Percentiles rank a stretch among this genome's conserved stretches.
Conservation (phyloP, 1,140 invertebrate genomes). For the Epicauta chinensis region DNA sequence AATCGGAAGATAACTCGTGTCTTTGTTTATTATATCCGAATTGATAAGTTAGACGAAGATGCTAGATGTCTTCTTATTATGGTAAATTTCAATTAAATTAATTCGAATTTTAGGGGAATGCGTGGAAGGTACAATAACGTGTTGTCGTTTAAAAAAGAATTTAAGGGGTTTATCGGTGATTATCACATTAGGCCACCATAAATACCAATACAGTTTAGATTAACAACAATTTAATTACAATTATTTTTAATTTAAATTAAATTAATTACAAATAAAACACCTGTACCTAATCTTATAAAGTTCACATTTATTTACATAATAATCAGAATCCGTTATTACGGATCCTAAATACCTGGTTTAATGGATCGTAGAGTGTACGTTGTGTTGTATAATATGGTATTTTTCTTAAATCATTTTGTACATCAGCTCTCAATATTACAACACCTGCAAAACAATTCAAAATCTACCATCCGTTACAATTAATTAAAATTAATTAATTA, state of each 20-base stretch:
- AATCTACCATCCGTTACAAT: slow-evolving; percentile 6
- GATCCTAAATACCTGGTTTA: slow-evolving; percentile 53
- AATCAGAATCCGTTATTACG: slow-evolving; percentile 37
- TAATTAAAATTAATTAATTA: slow-evolving; percentile 36
- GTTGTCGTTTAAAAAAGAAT: slow-evolving; percentile 36
- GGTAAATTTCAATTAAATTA: background rate
- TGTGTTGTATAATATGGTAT: slow-evolving; percentile 46
- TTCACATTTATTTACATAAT: background rate
- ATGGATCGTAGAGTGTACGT: slow-evolving; percentile 55
- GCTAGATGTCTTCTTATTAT: no score
- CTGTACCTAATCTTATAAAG: slow-evolving; percentile 14
- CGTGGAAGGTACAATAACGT: slow-evolving; percentile 32
- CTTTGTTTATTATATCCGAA: no score
- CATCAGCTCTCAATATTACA: slow-evolving; percentile 74
- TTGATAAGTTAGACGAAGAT: no score
- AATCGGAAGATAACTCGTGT: no score
- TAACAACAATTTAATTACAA: slow-evolving; percentile 19
- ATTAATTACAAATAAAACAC: slow-evolving; percentile 30
- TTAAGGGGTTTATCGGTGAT: slow-evolving; percentile 35
- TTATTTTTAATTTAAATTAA: slow-evolving; percentile 15
- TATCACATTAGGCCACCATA: slow-evolving; percentile 32
- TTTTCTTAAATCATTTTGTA: slow-evolving; percentile 56
- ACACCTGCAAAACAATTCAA: slow-evolving; percentile 51
- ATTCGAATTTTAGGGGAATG: slow-evolving; percentile 31
- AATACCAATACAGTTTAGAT: slow-evolving; percentile 37